Base-by-base conservation (phyloP, 2,888 invertebrate genomes). In the Microctonus hyperodae region DNA sequence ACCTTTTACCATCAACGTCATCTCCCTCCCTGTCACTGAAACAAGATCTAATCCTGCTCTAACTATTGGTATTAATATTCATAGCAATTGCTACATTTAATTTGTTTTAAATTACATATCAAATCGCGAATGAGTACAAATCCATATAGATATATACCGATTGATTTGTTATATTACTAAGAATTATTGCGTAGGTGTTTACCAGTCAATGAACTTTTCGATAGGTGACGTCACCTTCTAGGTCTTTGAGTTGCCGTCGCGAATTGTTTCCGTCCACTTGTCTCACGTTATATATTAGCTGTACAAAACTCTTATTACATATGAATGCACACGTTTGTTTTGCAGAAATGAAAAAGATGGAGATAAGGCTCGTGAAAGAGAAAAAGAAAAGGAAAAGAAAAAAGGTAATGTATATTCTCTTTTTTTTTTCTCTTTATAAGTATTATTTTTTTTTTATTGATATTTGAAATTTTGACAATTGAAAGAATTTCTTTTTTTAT, bases 351-450 rank as follows among this genome's bases (percentile, higher is more conserved):
- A 82, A 16, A 79, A 79, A 69, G 81, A 81, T 72, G 75, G 77
- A 20, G 83, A 83, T 31, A 83, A 83, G 53, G 11, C 23, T 2
- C 63, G 67, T 9, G 64, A 65, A 69, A 79, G 80, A 65, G 82
- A 82, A 65, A 83, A 82, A 69, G 82, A 83, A 56, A 82, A 76
- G 62, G 76, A 78, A 37, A 78, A 82, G 74, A 83, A 79, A 69
- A 83, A 83, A 79, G 82, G 82, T 78, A 73, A 73, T 31, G 57
- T 62, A 22, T 40, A 20, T 40, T 9, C 22, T 20, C 9, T 25
- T 2, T 51, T 2, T 63, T 22, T 33, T 22, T 35, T 58, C n/a
- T 51, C 22, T 23, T 22, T 37, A n/a, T n/a, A n/a, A n/a, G n/a
- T n/a, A n/a, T n/a, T n/a, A n/a, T n/a, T n/a, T n/a, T n/a, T n/a